phyloP scores from a whole-genome alignment of 1,140 invertebrate genomes.

The Diplogasteroides magnus region DNA sequence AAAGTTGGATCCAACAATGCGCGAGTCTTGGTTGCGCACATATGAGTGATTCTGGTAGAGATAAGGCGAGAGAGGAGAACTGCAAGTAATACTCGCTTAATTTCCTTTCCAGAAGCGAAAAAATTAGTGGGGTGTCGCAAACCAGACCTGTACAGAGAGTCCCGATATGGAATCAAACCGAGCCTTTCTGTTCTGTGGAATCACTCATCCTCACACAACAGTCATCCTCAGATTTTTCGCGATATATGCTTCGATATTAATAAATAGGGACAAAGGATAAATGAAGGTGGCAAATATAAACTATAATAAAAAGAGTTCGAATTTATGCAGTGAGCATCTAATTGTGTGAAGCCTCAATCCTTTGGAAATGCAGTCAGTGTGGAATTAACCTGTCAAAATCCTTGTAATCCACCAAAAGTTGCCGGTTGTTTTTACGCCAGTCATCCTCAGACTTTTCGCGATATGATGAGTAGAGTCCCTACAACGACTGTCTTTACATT shows the following conservation, averaged over 20 bases:
- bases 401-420: constrained; percentile 33
- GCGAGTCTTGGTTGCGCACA: constrained; percentile 32
- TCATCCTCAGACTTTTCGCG: constrained; percentile 20
- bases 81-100: constrained; percentile 4
- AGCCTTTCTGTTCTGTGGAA: neutral
- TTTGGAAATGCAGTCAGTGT: too few relatives aligned
- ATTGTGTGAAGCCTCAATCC: too few relatives aligned
- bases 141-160: too few relatives aligned
- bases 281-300: neutral
- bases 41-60: constrained; percentile 35
- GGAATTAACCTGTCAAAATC: constrained; percentile 29
- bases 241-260: neutral
- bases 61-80: constrained; percentile 37
- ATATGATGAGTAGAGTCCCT: neutral
- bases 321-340: too few relatives aligned
- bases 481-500: neutral
- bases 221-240: constrained; percentile 21
- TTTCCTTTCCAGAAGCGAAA: neutral
- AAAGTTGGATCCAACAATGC: constrained; percentile 37
- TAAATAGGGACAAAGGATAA: neutral
- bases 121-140: too few relatives aligned
- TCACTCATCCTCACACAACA: neutral
- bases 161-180: neutral
- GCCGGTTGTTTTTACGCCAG: constrained; percentile 31
- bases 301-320: neutral